Percentiles rank a stretch among this genome's conserved stretches.
Evolutionary conservation across 2,113 vertebrate genomes (phyloP).

Genomic region (Pterocles burchelli): DNA sequence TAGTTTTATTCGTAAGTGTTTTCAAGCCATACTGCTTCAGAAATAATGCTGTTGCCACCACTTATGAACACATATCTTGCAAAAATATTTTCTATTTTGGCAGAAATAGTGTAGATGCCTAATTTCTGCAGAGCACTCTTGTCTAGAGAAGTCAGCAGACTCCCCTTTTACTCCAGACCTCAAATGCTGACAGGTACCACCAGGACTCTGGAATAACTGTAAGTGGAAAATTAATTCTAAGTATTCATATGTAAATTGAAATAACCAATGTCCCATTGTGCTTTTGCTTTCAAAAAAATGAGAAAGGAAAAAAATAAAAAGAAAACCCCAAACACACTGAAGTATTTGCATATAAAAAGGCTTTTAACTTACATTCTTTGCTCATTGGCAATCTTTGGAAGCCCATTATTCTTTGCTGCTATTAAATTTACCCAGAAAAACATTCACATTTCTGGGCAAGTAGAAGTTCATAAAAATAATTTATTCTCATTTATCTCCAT

Average conservation of each 20-base stretch:
- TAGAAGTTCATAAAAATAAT: conserved; percentile 50
- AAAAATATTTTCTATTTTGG: neutral
- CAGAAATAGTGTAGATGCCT: neutral
- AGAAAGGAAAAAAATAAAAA: neutral
- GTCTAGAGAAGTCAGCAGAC: neutral
- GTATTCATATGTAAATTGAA: conserved; percentile 12
- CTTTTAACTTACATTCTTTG: conserved; percentile 25
- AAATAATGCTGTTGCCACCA: neutral
- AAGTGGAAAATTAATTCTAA: conserved; percentile 14
- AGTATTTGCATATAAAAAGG: conserved; percentile 25
- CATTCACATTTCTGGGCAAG: conserved; percentile 18
- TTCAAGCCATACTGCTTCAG: neutral
- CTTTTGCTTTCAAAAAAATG: neutral
- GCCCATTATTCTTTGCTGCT: conserved; percentile 9
- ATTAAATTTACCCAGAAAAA: conserved; percentile 51
- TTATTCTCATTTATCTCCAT: conserved; percentile 49
- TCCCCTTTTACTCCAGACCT: neutral
- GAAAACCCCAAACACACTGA: neutral
- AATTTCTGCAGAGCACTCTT: neutral
- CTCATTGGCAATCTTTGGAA: conserved; percentile 1
- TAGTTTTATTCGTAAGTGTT: neutral
- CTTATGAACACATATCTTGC: neutral
- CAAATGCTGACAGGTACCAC: neutral
- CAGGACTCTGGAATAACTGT: neutral
- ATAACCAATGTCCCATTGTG: neutral